Base-by-base conservation (phyloP, 1,140 invertebrate genomes). In the Pristionchus pacificus region DNA sequence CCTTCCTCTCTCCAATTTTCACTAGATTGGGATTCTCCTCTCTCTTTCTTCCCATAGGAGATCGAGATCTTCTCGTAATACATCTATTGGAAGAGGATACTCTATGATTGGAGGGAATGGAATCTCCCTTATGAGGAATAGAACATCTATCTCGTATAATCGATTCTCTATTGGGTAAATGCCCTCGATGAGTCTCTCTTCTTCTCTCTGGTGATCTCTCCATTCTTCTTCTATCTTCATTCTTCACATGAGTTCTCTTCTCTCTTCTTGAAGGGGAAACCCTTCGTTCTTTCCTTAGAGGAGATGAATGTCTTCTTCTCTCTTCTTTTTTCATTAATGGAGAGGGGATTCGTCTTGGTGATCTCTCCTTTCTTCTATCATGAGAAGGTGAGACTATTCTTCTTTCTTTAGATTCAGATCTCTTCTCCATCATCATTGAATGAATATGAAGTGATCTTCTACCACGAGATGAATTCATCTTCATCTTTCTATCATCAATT, bases 21-120 rank as follows among this genome's bases (percentile, higher is more conserved):
- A 14, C 27, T 60, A 2, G 57, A 55, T 19, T 59, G 31, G 32
- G 66, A 55, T 31, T 68, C 66, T 32, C 60, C 66, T 68, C 60
- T 58, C 38, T 60, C 66, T 68, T 25, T 31, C 13, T 13, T 68
- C 24, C 60, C 66, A 59, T 60, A 29, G 2, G 25, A 31, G 33
- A 10, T 49, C 6, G 38, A 49, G 19, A 10, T 19, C 38, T 49
- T 49, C 38, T 19, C 38, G 6, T 49, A 10, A n/a, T n/a, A n/a
- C n/a, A n/a, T n/a, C n/a, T n/a, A n/a, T n/a, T n/a, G n/a, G n/a
- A n/a, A n/a, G n/a, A n/a, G n/a, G n/a, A n/a, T n/a, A n/a, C n/a
- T n/a, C n/a, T n/a, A n/a, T n/a, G n/a, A n/a, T n/a, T n/a, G n/a
- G n/a, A n/a, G n/a, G n/a, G n/a, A n/a, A n/a, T n/a, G n/a, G n/a